Evolutionary conservation across 1,140 invertebrate species (phyloP), one percentile per base, ranked within the genome.

Genomic region (Scaptodrosophila lebanonensis): DNA sequence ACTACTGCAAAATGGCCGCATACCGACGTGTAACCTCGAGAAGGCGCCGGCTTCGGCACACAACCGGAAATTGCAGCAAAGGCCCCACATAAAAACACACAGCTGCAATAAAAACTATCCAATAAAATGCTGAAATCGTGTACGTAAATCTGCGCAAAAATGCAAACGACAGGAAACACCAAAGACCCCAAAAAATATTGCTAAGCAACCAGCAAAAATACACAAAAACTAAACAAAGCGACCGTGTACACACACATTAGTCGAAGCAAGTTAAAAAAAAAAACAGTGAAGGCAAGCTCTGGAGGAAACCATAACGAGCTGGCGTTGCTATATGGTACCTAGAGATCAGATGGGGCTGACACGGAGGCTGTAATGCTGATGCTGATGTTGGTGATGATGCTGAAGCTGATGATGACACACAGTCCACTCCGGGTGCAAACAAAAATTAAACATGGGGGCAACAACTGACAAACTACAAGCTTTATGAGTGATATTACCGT

Each of bases 401-500:
- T 42, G 3, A 38, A 17, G 1, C 16, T 44, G 12, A 32, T 45
- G 50, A 17, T 56, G 38, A 44, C 36, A 59, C 40, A n/a, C n/a
- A n/a, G n/a, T n/a, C n/a, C n/a, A n/a, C n/a, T n/a, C n/a, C n/a
- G n/a, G n/a, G n/a, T n/a, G n/a, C n/a, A n/a, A n/a, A n/a, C n/a
- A n/a, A n/a, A n/a, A n/a, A n/a, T 48, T 43, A 52, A 56, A 47
- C 35, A 8, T 12, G 30, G 18, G 25, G 12, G 39, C 48, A 53
- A 61, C 16, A 53, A 65, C 48, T 49, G 44, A 43, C 40, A 60
- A 60, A n/a, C n/a, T n/a, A n/a, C n/a, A n/a, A 44, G 60, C 75
- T 77, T 79, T 77, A 73, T 77, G 64, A 35, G 67, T 49, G 73
- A 77, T 77, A 79, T 73, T 79, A 82, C 75, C 58, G 73, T 60